A percentile compares a stretch with the other conserved stretches of the same genome.
phyloP scores from a whole-genome alignment of 2,113 vertebrate species.

The Bubo scandiacus region DNA sequence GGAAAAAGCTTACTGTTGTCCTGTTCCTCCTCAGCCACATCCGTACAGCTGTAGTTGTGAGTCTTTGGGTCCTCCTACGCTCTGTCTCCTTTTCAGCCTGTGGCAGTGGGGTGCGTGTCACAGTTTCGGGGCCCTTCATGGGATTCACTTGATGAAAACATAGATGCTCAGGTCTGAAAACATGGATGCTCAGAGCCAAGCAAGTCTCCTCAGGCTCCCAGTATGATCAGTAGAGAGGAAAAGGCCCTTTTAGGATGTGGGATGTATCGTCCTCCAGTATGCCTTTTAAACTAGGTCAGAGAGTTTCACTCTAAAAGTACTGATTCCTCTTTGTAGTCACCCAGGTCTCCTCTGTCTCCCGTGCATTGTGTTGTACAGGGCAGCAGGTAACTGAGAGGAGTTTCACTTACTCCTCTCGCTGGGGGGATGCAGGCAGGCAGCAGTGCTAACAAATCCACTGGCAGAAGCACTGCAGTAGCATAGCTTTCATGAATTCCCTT shows the following conservation, averaged over 20 bases:
- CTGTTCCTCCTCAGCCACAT: background rate
- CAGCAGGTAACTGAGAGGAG: background rate
- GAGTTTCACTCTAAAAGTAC: background rate
- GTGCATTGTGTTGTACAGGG: rapidly evolving
- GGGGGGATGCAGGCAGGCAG: background rate
- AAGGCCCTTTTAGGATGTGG: background rate
- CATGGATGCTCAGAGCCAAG: background rate
- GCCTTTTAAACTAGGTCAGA: background rate
- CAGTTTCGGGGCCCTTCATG: background rate
- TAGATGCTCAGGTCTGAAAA: background rate
- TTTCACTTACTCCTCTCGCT: background rate
- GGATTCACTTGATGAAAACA: background rate
- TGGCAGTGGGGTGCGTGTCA: background rate
- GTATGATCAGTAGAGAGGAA: background rate
- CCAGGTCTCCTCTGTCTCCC: background rate
- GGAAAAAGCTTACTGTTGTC: background rate
- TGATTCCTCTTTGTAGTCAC: background rate
- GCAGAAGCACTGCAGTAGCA: rapidly evolving
- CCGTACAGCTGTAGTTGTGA: background rate
- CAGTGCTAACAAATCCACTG: background rate
- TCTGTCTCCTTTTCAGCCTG: background rate
- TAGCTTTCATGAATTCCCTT: background rate
- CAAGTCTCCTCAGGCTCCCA: background rate
- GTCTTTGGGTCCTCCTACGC: background rate
- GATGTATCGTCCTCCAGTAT: background rate